These are phyloP conservation scores for Diorhabda sublineata DNA, from an alignment of 1,140 invertebrate species.

Conservation along the genomic window DNA sequence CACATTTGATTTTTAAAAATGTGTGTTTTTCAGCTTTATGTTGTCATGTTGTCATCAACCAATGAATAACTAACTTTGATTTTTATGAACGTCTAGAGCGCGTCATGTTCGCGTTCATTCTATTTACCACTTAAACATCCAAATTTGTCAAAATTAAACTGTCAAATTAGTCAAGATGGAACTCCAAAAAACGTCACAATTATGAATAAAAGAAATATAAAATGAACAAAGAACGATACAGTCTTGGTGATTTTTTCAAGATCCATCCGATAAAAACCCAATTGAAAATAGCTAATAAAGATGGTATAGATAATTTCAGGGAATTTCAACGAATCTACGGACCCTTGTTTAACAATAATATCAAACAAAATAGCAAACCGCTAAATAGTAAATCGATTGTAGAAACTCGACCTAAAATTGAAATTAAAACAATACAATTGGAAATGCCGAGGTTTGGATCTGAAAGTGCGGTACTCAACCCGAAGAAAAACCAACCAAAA, in stretches of 20 bases:
- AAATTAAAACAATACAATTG: conserved; percentile 14
- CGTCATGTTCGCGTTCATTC: too few relatives aligned
- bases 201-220: background rate
- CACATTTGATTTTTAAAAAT: too few relatives aligned
- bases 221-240: conserved; percentile 3
- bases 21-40: too few relatives aligned
- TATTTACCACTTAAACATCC: background rate
- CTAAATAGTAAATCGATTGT: background rate
- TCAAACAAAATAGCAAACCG: background rate
- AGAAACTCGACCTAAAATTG: background rate
- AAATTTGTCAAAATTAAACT: conserved; percentile 8
- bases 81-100: too few relatives aligned
- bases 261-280: conserved; percentile 9
- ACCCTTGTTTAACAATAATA: background rate
- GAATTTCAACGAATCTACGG: conserved; percentile 15
- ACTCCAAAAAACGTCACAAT: background rate
- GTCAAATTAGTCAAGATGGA: conserved; percentile 10
- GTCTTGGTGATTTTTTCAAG: background rate
- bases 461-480: conserved; percentile 9
- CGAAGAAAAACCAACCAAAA: background rate
- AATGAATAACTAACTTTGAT: too few relatives aligned
- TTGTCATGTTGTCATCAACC: too few relatives aligned
- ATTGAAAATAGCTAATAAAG: background rate
- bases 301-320: conserved; percentile 7
- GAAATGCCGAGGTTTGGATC: conserved; percentile 12